These are phyloP conservation scores for Lindbergichthys nudifrons DNA, from an alignment of 2,797 vertebrate species.

Conservation along the genomic window DNA sequence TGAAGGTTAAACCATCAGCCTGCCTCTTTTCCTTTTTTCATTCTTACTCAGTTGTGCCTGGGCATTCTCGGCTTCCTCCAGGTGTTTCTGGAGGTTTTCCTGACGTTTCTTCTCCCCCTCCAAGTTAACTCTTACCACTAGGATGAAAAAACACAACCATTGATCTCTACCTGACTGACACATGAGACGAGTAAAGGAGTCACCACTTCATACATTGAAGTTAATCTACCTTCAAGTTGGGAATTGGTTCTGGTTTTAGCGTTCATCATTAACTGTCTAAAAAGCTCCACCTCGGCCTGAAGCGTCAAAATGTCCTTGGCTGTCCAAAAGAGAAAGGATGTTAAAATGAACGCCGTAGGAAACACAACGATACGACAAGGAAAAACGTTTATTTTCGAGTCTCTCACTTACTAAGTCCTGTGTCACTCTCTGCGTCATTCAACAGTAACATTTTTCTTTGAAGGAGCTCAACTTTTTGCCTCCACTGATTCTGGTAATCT, in stretches of 20 bases:
- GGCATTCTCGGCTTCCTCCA: slow-evolving; percentile 31
- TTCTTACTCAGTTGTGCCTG: slow-evolving; percentile 60
- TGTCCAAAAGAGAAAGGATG: slow-evolving; percentile 18
- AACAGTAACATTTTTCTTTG: slow-evolving; percentile 47
- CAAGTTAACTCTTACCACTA: slow-evolving; percentile 46
- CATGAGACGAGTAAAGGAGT: neutral
- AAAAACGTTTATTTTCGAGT: neutral
- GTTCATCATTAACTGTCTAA: fast-evolving
- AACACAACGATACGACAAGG: neutral
- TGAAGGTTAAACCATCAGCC: neutral
- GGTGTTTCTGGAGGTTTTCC: slow-evolving; percentile 12
- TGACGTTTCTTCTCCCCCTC: slow-evolving; percentile 15
- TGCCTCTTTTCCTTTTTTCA: neutral
- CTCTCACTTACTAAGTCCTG: slow-evolving; percentile 50
- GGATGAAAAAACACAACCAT: neutral
- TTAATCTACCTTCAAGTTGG: slow-evolving; percentile 35
- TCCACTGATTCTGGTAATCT: slow-evolving; percentile 40
- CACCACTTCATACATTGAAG: neutral
- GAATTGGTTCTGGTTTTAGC: neutral
- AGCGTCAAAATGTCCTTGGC: slow-evolving; percentile 55
- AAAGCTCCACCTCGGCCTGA: neutral
- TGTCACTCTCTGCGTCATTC: slow-evolving; percentile 1
- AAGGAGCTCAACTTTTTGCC: slow-evolving; percentile 9
- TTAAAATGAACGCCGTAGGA: neutral
- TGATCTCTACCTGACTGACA: neutral